These are phyloP conservation scores for Rotaria magnacalcarata DNA, from an alignment of 2,888 invertebrate genomes.

Conservation along the genomic window DNA sequence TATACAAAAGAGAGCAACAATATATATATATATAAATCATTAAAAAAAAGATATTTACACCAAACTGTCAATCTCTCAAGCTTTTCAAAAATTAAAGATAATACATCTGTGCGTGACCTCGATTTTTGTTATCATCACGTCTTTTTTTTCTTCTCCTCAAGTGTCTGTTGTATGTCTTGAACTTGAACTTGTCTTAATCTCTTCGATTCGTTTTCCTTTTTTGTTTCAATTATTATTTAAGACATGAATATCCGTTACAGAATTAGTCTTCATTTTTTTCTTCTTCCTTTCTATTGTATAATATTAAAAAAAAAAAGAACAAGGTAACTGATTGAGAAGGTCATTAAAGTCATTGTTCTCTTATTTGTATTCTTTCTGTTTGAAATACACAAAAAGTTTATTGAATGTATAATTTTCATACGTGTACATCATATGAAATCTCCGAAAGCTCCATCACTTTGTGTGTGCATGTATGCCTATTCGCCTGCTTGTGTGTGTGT, in stretches of 20 bases:
- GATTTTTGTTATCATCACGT: slow-evolving; percentile 18
- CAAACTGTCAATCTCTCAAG: slow-evolving; percentile 2
- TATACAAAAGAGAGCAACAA: slow-evolving; percentile 55
- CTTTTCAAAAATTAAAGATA: background rate
- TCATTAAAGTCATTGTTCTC: background rate
- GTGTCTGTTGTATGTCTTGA: background rate
- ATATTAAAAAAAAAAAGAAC: background rate
- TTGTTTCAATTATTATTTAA: background rate
- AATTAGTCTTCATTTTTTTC: background rate
- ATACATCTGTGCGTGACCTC: background rate
- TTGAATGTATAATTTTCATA: slow-evolving; percentile 28
- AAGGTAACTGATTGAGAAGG: background rate
- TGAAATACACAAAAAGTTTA: background rate
- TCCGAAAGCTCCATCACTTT: background rate
- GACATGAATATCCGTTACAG: background rate
- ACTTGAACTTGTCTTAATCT: background rate
- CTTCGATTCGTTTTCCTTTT: background rate
- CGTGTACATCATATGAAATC: background rate
- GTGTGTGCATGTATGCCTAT: background rate
- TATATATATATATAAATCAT: background rate
- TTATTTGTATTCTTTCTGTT: background rate
- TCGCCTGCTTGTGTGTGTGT: background rate
- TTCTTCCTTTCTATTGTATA: background rate
- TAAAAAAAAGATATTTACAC: background rate
- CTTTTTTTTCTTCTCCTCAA: background rate